Evolutionary conservation across 2,888 invertebrate species (phyloP).

Genomic region (Mayetiola destructor): DNA sequence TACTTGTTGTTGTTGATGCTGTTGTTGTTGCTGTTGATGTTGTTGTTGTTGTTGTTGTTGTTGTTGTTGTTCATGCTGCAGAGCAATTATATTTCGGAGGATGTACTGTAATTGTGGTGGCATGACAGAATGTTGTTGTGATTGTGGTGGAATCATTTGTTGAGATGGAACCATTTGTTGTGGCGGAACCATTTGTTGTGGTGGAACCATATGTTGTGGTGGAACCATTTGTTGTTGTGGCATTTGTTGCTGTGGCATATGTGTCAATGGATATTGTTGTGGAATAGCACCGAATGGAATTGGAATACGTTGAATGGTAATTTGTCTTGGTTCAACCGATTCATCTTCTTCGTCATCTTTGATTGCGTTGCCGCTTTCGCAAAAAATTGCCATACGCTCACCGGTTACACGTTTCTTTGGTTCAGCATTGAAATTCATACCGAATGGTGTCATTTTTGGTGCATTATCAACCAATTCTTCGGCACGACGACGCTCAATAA

Average conservation of each 20-base stretch:
- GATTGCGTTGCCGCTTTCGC: slow-evolving; percentile 53
- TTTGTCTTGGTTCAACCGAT: slow-evolving; percentile 23
- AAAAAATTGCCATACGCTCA: slow-evolving; percentile 76
- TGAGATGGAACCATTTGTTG: slow-evolving; percentile 25
- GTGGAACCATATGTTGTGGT: slow-evolving; percentile 26
- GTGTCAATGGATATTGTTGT: slow-evolving; percentile 41
- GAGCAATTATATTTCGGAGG: slow-evolving; percentile 13
- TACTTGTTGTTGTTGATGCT: slow-evolving; percentile 9
- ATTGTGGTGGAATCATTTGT: slow-evolving; percentile 20
- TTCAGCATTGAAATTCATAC: slow-evolving; percentile 53
- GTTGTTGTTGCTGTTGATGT: slow-evolving; percentile 15
- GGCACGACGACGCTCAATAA: slow-evolving; percentile 70
- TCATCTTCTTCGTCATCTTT: slow-evolving; percentile 12
- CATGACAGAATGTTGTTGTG: slow-evolving; percentile 20
- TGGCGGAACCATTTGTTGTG: slow-evolving; percentile 24
- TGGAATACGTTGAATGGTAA: slow-evolving; percentile 35
- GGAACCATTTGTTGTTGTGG: slow-evolving; percentile 24
- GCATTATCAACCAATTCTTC: slow-evolving; percentile 65
- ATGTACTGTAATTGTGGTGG: slow-evolving; percentile 23
- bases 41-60: slow-evolving; percentile 16
- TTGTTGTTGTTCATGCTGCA: slow-evolving; percentile 21
- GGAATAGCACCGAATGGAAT: slow-evolving; percentile 39
- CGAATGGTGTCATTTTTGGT: slow-evolving; percentile 51
- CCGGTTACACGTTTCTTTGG: slow-evolving; percentile 60
- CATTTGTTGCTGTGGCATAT: slow-evolving; percentile 38